phyloP scores from a whole-genome alignment of 1,140 invertebrate species.

The Mya arenaria region DNA sequence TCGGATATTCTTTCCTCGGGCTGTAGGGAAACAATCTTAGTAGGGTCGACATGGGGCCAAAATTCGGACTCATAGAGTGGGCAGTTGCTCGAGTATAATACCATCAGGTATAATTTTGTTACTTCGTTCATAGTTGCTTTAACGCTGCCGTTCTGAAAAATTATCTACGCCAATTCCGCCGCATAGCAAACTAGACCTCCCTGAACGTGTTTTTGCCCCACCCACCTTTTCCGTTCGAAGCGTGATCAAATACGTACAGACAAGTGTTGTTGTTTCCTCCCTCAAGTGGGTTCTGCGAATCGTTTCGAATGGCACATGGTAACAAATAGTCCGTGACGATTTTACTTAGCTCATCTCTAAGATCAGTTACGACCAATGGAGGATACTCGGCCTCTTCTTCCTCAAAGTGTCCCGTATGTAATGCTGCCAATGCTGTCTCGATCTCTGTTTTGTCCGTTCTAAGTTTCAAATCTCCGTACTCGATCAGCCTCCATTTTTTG shows the following conservation, averaged over 20 bases:
- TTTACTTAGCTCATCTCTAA: constrained; percentile 46
- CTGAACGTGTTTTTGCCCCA: constrained; percentile 72
- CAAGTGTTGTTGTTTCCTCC: constrained; percentile 51
- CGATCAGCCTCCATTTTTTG: constrained; percentile 60
- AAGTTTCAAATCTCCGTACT: constrained; percentile 61
- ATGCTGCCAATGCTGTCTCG: background rate
- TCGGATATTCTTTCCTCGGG: constrained; percentile 15
- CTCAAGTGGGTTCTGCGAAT: constrained; percentile 39
- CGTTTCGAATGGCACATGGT: constrained; percentile 55
- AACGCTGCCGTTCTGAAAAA: constrained; percentile 61
- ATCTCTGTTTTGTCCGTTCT: background rate
- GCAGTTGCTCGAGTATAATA: constrained; percentile 75
- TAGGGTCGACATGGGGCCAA: background rate
- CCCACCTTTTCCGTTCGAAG: constrained; percentile 63
- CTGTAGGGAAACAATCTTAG: constrained; percentile 63
- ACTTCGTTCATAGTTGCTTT: constrained; percentile 64
- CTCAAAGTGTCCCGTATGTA: constrained; percentile 16
- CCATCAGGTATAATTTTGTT: constrained; percentile 61
- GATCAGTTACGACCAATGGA: constrained; percentile 35
- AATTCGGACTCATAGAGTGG: constrained; percentile 67
- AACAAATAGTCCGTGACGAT: constrained; percentile 64
- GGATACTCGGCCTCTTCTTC: constrained; percentile 55
- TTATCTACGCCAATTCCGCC: constrained; percentile 72
- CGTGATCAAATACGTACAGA: constrained; percentile 71
- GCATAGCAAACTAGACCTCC: constrained; percentile 71